Base-by-base conservation (phyloP, 2,888 invertebrate genomes). In the Dugesia japonica region DNA sequence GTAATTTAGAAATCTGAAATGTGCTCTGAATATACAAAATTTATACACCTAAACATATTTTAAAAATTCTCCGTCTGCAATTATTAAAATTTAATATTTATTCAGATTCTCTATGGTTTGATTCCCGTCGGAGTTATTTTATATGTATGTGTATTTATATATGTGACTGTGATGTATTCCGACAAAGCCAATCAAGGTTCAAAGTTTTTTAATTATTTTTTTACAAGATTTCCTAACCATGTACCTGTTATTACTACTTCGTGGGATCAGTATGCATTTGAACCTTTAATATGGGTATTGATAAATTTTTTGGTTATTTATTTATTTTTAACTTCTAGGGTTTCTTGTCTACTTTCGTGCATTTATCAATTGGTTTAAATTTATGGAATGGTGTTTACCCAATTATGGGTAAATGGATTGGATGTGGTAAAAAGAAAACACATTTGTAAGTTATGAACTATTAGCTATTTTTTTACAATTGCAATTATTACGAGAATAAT, bases 231-330 rank as follows among this genome's bases (percentile, higher is more conserved):
- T 77, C 77, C 77, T 15, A 26, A 77, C 26, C 28, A 42, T 17
- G 76, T 77, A 17, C 77, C 77, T 17, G 28, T 77, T n/a, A 26
- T 42, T 28, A 76, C 26, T 27, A 71, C 27, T 27, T 20, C 13
- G 17, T 77, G 77, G 77, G 77, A 77, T 27, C 77, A 77, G n/a
- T 77, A 56, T 42, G 28, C 27, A 9, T 77, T 77, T 71, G 77
- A 77, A 26, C 77, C 77, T 7, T 33, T 77, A 9, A 28, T 77
- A 26, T 77, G 77, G 77, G 76, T 76, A 72, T 4, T 56, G n/a
- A 4, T 56, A 38, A 38, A 13, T 38, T 13, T 13, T 38, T 38
- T 17, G 38, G 17, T n/a, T n/a, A n/a, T n/a, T n/a, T n/a, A 42
- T 42, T n/a, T n/a, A n/a, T n/a, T n/a, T n/a, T n/a, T n/a, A n/a